Base-by-base conservation (phyloP, 2,797 vertebrate species). In the Linurgus olivaceus region DNA sequence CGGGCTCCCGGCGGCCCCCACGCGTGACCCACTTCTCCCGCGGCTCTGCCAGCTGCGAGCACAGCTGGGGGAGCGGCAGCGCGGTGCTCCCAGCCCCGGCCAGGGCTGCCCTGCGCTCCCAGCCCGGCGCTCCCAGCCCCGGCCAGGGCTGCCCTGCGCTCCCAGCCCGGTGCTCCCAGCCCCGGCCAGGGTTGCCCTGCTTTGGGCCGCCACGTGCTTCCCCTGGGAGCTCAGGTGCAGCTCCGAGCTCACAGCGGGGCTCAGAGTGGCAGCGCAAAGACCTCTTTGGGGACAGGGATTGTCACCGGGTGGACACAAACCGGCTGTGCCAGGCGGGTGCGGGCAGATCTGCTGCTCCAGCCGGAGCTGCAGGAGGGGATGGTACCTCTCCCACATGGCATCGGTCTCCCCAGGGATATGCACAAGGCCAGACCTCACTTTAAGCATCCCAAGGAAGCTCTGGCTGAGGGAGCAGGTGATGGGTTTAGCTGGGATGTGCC, bases 11-110 rank as follows among this genome's bases (percentile, higher is more conserved):
- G 75, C 58, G 75, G 94, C 75, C 93, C 88, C 93, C 91, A 79
- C 31, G 68, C 78, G 18, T 97, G 97, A 97, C 96, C 97, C 96
- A 96, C 90, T 97, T 97, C 95, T 96, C 52, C 87, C 6, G 7
- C 13, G 8, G 83, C 95, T 71, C 67, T 83, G 81, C 79, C 96
- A 76, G 91, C 88, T 71, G 92, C 35, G 88, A 68, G n/a, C 5
- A 6, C 86, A n/a, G 81, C 90, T 7, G 10, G 57, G 55, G 17
- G 54, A 71, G 72, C n/a, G 6, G 79, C 25, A 8, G 66, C 66
- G 9, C 75, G 5, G 44, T 8, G 83, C 85, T 81, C 45, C 72
- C 59, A 9, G 20, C n/a, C 31, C 31, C n/a, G 13, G 52, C 20
- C 31, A 20, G 29, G 48, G 26, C 26, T 50, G 17, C 28, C 7